phyloP scores from a whole-genome alignment of 2,797 vertebrate species.

The Dendrocincla fuliginosa region DNA sequence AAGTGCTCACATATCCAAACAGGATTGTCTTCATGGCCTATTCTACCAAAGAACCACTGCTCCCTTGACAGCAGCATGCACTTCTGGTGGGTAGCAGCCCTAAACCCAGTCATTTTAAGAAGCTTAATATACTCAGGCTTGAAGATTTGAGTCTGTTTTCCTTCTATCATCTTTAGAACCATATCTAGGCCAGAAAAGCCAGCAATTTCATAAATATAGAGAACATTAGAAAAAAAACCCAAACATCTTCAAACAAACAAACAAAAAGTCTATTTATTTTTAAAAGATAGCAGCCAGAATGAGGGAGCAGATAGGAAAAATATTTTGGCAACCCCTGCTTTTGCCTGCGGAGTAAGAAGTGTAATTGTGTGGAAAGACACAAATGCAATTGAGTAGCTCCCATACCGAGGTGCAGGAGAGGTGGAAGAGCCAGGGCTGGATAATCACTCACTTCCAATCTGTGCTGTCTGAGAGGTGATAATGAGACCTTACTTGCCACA shows the following conservation, averaged over 20 bases:
- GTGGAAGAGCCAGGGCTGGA: not conserved
- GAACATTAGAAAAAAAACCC: not conserved
- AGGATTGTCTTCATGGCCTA: not conserved
- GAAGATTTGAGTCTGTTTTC: not conserved
- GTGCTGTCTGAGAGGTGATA: slow-evolving; percentile 50
- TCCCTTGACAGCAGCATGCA: not conserved
- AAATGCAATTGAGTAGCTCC: not conserved
- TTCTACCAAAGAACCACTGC: not conserved
- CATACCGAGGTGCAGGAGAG: not conserved
- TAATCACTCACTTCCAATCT: slow-evolving; percentile 20
- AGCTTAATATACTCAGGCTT: not conserved
- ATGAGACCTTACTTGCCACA: slow-evolving; percentile 16
- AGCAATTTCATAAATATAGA: not conserved
- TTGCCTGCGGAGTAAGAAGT: not conserved
- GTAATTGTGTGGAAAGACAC: slow-evolving; percentile 24
- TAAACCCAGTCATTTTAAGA: not conserved
- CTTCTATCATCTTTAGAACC: not conserved
- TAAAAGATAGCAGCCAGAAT: not conserved
- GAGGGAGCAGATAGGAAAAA: not conserved
- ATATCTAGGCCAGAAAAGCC: not conserved
- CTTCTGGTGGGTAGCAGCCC: not conserved
- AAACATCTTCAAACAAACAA: not conserved
- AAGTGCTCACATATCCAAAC: not conserved
- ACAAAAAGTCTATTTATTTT: not conserved
- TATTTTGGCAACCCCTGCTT: not conserved